Percentiles rank a stretch among this genome's conserved stretches.
These are phyloP conservation scores for Phenganax marumi DNA, from an alignment of 92 coral and sea anemone genomes.

Conservation along the genomic window DNA sequence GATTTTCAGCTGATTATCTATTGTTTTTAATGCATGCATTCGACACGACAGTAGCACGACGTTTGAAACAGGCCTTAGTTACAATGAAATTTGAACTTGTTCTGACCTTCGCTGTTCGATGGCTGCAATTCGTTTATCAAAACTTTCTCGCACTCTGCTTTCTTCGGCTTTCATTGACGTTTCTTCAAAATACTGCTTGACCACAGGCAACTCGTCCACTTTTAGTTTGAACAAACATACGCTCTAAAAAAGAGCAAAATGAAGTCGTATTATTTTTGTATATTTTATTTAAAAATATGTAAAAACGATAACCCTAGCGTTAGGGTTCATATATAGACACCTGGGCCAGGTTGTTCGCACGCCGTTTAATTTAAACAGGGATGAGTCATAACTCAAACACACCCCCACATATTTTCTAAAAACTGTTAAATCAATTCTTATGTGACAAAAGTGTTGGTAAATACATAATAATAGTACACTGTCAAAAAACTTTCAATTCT, in stretches of 20 bases:
- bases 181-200: conserved; percentile 13
- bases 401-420: no score
- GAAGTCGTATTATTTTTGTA: neutral
- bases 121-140: conserved; percentile 31
- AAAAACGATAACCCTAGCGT: neutral
- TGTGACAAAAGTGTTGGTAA: no score
- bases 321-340: neutral
- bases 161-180: neutral
- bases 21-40: no score
- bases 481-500: no score
- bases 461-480: no score
- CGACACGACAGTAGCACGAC: no score
- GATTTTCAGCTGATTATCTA: no score
- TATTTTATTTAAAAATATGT: neutral
- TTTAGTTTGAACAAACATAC: conserved; percentile 13
- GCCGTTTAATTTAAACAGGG: no score
- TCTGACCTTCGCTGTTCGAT: conserved; percentile 23
- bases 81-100: neutral
- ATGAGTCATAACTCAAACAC: no score
- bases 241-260: neutral
- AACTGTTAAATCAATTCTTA: no score
- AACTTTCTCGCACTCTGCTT: neutral
- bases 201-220: conserved; percentile 13
- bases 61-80: no score
- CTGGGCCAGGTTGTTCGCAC: no score